phyloP scores from a whole-genome alignment of 2,888 invertebrate genomes.

The Bellardia pandia region DNA sequence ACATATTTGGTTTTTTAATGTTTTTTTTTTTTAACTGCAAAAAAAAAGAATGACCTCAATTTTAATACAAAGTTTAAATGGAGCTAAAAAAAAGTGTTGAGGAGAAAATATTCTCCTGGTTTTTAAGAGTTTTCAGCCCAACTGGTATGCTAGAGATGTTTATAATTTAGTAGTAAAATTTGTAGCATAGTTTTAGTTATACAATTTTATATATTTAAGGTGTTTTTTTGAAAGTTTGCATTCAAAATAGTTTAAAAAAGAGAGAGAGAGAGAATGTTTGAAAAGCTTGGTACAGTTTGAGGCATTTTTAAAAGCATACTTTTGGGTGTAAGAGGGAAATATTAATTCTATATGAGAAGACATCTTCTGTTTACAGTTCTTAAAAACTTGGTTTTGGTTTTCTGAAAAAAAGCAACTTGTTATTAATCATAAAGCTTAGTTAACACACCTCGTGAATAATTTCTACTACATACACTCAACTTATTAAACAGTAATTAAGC shows the following conservation, averaged over 20 bases:
- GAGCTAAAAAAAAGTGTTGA: constrained; percentile 3
- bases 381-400: no score
- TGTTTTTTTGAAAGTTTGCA: background rate
- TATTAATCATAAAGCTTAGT: no score
- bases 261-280: no score
- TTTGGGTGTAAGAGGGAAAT: no score
- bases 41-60: constrained; percentile 62
- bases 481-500: no score
- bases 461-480: no score
- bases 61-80: constrained; percentile 61
- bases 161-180: constrained; percentile 3
- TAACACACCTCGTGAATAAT: no score
- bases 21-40: background rate
- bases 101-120: background rate
- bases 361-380: no score
- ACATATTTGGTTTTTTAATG: background rate
- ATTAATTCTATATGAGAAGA: no score
- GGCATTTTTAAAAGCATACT: no score
- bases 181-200: constrained; percentile 8
- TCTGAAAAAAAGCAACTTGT: no score
- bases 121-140: constrained; percentile 14
- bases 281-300: no score
- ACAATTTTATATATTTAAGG: background rate
- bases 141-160: constrained; percentile 44
- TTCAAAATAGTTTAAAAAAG: background rate